phyloP scores from a whole-genome alignment of 1,140 invertebrate genomes.

The Drosophila hydei region DNA sequence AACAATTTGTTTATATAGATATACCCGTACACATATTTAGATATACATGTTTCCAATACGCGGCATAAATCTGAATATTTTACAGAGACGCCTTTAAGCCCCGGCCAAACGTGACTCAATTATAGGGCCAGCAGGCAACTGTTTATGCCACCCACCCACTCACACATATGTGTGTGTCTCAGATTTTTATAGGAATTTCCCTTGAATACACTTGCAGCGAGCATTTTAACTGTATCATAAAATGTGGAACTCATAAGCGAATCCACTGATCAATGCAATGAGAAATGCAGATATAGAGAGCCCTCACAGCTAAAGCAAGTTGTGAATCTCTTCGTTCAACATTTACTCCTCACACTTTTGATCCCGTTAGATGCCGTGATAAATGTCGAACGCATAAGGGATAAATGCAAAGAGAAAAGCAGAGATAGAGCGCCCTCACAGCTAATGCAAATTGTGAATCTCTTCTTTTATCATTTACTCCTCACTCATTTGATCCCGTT shows the following conservation, averaged over 20 bases:
- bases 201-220: background rate
- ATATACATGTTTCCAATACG: slow-evolving; percentile 34
- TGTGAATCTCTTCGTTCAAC: too few species aligned
- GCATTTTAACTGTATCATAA: background rate
- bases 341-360: background rate
- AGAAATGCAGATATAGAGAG: too few species aligned
- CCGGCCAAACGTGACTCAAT: slow-evolving; percentile 80
- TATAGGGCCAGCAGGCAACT: slow-evolving; percentile 61
- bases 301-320: too few species aligned
- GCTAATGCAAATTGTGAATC: too few species aligned
- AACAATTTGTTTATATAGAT: slow-evolving; percentile 43
- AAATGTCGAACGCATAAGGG: too few species aligned
- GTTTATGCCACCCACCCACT: slow-evolving; percentile 2
- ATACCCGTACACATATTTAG: slow-evolving; percentile 2
- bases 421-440: too few species aligned
- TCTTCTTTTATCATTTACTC: background rate
- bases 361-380: background rate
- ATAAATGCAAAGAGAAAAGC: too few species aligned
- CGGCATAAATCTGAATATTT: slow-evolving; percentile 79
- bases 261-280: too few species aligned
- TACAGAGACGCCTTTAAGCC: slow-evolving; percentile 59
- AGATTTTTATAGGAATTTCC: slow-evolving; percentile 61
- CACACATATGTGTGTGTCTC: slow-evolving; percentile 34
- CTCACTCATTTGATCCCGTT: background rate
- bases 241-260: too few species aligned